Base-by-base conservation (phyloP, 2,113 vertebrate species). In the Taurulus bubalis region DNA sequence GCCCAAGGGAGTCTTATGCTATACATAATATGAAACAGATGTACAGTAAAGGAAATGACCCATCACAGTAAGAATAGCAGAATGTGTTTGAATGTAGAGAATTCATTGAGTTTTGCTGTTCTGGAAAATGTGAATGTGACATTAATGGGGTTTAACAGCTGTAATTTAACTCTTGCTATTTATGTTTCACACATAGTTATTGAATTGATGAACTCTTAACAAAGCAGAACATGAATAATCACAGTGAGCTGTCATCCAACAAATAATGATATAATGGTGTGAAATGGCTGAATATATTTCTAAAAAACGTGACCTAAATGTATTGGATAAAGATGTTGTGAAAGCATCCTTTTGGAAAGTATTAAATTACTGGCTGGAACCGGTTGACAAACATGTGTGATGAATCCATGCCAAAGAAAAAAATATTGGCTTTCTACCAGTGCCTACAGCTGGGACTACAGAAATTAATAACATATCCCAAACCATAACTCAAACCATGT, bases 21-120 rank as follows among this genome's bases (percentile, higher is more conserved):
- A 24, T 20, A 55, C 6, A 67, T 79, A 71, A 83, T 56, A 49
- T 70, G 9, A 85, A 89, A 63, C 85, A 90, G 78, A 88, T 86
- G 71, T 47, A 85, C 45, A 60, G 53, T 67, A n/a, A 75, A 78
- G 79, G 49, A 85, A 84, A 80, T 80, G 53, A 71, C 51, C 32
- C 68, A 26, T 65, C 22, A 74, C 20, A 56, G 59, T 63, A 74
- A 71, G 55, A 75, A 47, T 5, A 68, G 63, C 30, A 76, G 26
- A 65, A 8, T 83, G 26, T n/a, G 16, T 34, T n/a, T 78, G 18
- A 56, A 80, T 82, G 38, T 22, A 45, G 26, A 68, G 24, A 65
- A 84, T 51, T 4, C 16, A 40, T 4, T 28, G 65, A 32, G 28
- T 82, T 58, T 47, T 55, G 20, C 32, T 62, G 47, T 24, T 53